Conservation (phyloP, 1,140 invertebrate species). For the Eueides isabella region DNA sequence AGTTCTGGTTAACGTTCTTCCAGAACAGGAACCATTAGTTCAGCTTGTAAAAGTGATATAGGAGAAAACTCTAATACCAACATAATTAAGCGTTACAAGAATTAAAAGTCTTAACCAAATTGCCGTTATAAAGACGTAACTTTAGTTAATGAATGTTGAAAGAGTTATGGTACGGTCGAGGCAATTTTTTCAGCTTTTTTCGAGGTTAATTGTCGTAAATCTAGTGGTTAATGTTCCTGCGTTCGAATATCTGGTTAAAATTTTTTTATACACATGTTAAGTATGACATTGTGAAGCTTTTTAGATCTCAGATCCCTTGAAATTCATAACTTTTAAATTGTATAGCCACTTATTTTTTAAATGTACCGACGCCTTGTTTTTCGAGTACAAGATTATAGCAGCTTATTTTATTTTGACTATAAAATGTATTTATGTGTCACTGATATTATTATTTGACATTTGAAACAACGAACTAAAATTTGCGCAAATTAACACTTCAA, state of each 20-base stretch:
- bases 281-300: too few species aligned
- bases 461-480: too few species aligned
- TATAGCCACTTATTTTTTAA: too few species aligned
- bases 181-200: not conserved
- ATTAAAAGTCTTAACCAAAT: slow-evolving; percentile 20
- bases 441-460: too few species aligned
- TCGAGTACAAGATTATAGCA: too few species aligned
- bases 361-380: too few species aligned
- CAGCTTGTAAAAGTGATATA: slow-evolving; percentile 25
- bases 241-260: not conserved
- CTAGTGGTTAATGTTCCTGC: not conserved
- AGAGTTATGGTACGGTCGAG: not conserved
- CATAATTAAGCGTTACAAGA: slow-evolving; percentile 22
- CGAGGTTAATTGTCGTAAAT: not conserved
- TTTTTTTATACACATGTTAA: too few species aligned
- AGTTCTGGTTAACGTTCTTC: not conserved
- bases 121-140: slow-evolving; percentile 15
- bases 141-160: slow-evolving; percentile 20
- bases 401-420: too few species aligned
- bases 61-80: slow-evolving; percentile 13
- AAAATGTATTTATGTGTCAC: too few species aligned
- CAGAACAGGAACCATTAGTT: not conserved
- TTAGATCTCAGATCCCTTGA: too few species aligned
- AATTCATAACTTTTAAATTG: too few species aligned
- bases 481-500: too few species aligned